Evolutionary conservation across 2,113 vertebrate genomes (phyloP).

Genomic region (Helogale parvula): DNA sequence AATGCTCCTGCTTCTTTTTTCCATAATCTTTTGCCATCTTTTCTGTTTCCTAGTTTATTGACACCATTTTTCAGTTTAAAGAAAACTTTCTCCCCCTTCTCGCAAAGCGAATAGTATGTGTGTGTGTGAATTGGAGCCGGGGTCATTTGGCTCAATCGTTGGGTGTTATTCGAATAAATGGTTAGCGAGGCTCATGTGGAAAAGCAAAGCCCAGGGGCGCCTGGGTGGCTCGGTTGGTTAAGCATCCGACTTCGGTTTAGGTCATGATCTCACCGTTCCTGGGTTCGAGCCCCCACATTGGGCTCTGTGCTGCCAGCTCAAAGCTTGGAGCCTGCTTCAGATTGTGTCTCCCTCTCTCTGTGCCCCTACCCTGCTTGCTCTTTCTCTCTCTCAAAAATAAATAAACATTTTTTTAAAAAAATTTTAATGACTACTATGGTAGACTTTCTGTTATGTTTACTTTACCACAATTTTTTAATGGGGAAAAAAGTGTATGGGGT

Average conservation of each 20-base stretch:
- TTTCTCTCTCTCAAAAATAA: too few relatives aligned
- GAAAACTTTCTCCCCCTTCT: not conserved
- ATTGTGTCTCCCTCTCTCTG: too few relatives aligned
- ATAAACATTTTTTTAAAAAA: too few relatives aligned
- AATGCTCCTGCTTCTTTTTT: not conserved
- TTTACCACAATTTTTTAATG: not conserved
- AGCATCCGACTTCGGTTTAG: too few relatives aligned
- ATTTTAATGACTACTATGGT: not conserved
- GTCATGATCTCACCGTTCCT: too few relatives aligned
- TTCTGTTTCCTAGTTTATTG: not conserved
- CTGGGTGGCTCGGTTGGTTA: too few relatives aligned
- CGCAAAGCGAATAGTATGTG: accelerated
- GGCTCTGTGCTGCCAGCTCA: too few relatives aligned
- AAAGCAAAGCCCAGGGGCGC: not conserved
- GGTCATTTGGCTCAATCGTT: not conserved
- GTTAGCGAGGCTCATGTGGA: not conserved
- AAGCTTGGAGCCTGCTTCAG: too few relatives aligned
- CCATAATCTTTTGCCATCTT: not conserved
- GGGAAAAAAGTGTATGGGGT: not conserved
- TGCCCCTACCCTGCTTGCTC: too few relatives aligned
- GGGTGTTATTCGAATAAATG: not conserved
- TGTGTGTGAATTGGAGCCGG: not conserved
- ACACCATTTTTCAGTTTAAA: not conserved
- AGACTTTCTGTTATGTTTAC: not conserved
- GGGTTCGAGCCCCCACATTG: too few relatives aligned